phyloP scores from a whole-genome alignment of 2,113 vertebrate genomes.

The Lycaon pictus region DNA sequence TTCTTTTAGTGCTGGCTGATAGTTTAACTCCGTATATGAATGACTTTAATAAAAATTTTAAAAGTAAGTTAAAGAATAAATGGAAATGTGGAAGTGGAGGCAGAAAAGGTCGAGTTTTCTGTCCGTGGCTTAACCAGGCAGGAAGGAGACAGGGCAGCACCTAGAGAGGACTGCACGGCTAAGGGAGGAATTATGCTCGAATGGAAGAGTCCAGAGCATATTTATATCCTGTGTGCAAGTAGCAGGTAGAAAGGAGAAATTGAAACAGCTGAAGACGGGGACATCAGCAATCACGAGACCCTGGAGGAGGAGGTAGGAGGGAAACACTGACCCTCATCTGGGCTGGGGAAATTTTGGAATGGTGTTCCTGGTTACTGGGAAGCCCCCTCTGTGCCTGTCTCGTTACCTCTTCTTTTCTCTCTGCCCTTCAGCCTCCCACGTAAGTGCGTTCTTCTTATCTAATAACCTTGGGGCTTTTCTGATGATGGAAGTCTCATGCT shows the following conservation, averaged over 20 bases:
- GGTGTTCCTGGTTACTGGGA: background rate
- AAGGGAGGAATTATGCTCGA: background rate
- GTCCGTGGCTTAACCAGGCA: background rate
- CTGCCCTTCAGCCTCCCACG: background rate
- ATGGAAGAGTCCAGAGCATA: background rate
- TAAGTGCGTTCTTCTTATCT: background rate
- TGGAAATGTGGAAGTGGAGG: background rate
- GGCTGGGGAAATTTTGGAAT: background rate
- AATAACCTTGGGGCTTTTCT: background rate
- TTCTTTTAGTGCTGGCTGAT: background rate
- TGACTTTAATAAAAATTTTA: background rate
- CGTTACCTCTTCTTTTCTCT: background rate
- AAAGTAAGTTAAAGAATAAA: background rate
- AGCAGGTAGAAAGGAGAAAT: background rate
- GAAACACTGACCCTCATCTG: background rate
- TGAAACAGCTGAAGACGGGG: background rate
- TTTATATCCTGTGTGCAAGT: background rate
- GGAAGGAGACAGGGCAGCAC: background rate
- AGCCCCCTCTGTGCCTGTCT: background rate
- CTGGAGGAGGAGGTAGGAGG: background rate
- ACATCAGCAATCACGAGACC: background rate
- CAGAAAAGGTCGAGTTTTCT: background rate
- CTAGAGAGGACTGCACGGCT: fast-evolving
- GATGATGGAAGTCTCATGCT: background rate
- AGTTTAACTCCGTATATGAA: background rate